Base-by-base conservation (phyloP, 2,888 invertebrate species). In the Xanthostigma xanthostigma region DNA sequence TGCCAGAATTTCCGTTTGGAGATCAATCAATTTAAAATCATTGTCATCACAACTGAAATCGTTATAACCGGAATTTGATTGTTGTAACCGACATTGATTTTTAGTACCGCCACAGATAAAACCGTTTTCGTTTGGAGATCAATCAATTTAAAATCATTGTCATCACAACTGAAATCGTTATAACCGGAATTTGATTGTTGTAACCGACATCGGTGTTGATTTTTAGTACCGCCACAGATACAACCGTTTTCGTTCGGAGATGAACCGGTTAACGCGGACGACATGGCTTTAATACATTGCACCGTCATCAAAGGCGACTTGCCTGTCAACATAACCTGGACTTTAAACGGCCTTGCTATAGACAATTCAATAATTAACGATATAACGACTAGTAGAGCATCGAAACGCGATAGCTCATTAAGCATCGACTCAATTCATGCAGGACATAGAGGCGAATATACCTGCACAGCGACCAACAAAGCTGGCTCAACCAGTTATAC, bases 271-370 rank as follows among this genome's bases (percentile, higher is more conserved):
- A 84, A 86, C 60, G 81, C 83, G 50, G 87, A 86, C 6, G 85
- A 87, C 54, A 75, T 80, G 53, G 80, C 82, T 38, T 84, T 84
- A 49, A 74, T 83, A 3, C 78, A 79, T 54, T 88, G 87, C 64
- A 78, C 82, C 68, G 79, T 86, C 39, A 75, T 77, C 44, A 84
- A 85, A 65, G 87, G 91, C 41, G 90, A 90, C 63, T 71, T 77
- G 45, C 90, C 89, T 8, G 70, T 90, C 36, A 76, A 77, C 59
- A 79, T 90, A 48, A 75, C 75, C 46, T 89, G 89, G 89, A 74
- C 73, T 34, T 76, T 86, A 54, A 83, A 87, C 39, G 69, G 69
- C 50, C 66, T 67, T 45, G 65, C 67, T 49, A 68, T 75, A 47
- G 67, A 27, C 27, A 68, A 79, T 52, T 72, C 73, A 53, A 64